Evolutionary conservation across 2,797 vertebrate genomes (phyloP).

Genomic region (Sebastiscus albofasciatus): DNA sequence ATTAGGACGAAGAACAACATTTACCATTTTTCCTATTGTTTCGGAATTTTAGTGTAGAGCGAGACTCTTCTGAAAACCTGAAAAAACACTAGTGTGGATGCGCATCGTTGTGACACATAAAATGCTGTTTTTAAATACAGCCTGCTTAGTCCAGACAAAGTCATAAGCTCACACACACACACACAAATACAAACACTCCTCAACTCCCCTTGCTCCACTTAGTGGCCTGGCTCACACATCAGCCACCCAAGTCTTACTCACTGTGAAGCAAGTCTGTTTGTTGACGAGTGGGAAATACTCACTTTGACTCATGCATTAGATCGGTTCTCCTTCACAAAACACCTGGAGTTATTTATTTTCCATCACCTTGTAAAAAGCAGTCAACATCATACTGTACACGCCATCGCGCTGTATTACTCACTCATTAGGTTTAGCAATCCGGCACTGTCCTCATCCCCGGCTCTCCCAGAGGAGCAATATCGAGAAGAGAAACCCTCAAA

Average conservation of each 20-base stretch:
- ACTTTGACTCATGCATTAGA: constrained; percentile 55
- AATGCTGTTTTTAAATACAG: constrained; percentile 6
- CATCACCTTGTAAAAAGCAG: constrained; percentile 60
- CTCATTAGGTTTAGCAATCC: constrained; percentile 52
- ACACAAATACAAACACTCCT: constrained; percentile 36
- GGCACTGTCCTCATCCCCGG: constrained; percentile 32
- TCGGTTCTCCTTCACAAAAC: constrained; percentile 49
- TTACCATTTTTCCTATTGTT: background rate
- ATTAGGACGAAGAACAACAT: background rate
- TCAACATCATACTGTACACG: constrained; percentile 20
- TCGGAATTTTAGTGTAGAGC: background rate
- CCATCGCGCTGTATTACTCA: constrained; percentile 47
- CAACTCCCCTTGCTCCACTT: constrained; percentile 36
- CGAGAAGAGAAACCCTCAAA: constrained; percentile 37
- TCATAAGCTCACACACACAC: background rate
- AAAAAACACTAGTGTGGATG: background rate
- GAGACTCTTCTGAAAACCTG: background rate
- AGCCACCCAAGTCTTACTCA: constrained; percentile 31
- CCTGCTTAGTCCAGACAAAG: background rate
- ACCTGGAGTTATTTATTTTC: constrained; percentile 67
- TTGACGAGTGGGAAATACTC: constrained; percentile 41
- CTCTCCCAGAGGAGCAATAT: constrained; percentile 51
- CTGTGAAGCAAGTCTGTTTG: constrained; percentile 28
- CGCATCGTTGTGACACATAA: background rate
- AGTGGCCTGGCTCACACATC: constrained; percentile 44